Percentiles rank a stretch among this genome's conserved stretches.
phyloP scores from a whole-genome alignment of 2,888 invertebrate genomes.

The Lepidocyrtinus sp. region DNA sequence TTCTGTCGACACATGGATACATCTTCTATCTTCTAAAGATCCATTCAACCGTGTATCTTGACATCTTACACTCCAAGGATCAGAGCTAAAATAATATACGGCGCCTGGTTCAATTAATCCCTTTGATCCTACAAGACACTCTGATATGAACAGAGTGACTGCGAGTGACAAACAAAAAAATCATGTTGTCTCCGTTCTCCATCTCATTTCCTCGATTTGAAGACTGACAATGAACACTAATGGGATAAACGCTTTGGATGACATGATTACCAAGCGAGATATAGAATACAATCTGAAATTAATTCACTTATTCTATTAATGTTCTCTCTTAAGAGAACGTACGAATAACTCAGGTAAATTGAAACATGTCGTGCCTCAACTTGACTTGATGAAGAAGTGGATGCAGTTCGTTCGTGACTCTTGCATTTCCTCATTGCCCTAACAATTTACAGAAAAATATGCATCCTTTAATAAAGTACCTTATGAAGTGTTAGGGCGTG shows the following conservation, averaged over 20 bases:
- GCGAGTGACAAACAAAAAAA: not conserved
- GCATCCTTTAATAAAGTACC: not conserved
- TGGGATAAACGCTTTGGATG: not conserved
- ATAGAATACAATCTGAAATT: not conserved
- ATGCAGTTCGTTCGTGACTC: slow-evolving; percentile 42
- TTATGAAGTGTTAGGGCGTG: slow-evolving; percentile 17
- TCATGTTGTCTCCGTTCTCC: not conserved
- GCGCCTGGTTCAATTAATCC: no score
- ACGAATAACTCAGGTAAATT: not conserved
- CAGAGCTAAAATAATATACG: not conserved
- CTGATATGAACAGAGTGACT: no score
- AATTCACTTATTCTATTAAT: slow-evolving; percentile 15
- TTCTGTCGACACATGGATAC: no score
- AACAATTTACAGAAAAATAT: slow-evolving; percentile 15
- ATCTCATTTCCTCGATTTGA: slow-evolving; percentile 3
- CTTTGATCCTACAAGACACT: no score
- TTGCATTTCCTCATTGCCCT: slow-evolving; percentile 46
- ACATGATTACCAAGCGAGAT: not conserved
- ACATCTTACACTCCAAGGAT: not conserved
- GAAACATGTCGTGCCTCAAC: slow-evolving; percentile 27
- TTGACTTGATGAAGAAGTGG: not conserved
- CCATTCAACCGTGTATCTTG: not conserved
- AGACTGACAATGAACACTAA: slow-evolving; percentile 31
- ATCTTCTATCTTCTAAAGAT: no score
- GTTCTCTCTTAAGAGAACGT: not conserved